Evolutionary conservation across 2,113 vertebrate species (phyloP), one percentile per base, ranked within the genome.

Genomic region (Passer domesticus): DNA sequence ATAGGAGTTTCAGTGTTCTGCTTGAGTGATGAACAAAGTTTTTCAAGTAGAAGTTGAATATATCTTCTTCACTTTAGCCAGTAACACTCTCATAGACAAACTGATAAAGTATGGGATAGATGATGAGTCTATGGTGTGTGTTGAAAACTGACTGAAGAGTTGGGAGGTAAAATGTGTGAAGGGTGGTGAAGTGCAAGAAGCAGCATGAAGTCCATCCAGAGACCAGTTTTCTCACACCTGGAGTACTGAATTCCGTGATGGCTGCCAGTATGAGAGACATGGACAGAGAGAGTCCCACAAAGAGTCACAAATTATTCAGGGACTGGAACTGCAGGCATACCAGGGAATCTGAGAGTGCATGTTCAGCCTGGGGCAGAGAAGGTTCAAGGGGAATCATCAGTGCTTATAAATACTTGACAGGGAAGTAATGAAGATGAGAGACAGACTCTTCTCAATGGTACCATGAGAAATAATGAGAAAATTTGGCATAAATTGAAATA

Each of bases 11-110:
- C 24, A 44, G n/a, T 53, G 33, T 64, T 89, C 86, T 90, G 7
- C 63, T 86, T 75, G 50, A 88, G 46, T 18, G 52, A 78, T 55
- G 19, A 77, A 88, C 5, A 39, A 83, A 86, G 31, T 70, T 89
- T 80, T 90, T 70, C 23, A 50, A 77, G 78, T 20, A 75, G 27
- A 92, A 85, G 27, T 49, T 69, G 78, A 80, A 56, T 83, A 43
- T 39, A 66, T 68, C 59, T 64, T 33, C 25, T 74, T 74, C 41
- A n/a, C 44, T 82, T 64, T 33, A 69, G 16, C 35, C 53, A 11
- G 14, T 56, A 67, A 67, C 68, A 75, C 33, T 37, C 60, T 56
- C 6, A 21, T 20, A 89, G 41, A 56, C 16, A 86, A 69, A 64
- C 12, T 44, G 70, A 63, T 69, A 30, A 82, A 78, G 28, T 55